Conservation (phyloP, 2,797 vertebrate species). For the Phoebastria nigripes region DNA sequence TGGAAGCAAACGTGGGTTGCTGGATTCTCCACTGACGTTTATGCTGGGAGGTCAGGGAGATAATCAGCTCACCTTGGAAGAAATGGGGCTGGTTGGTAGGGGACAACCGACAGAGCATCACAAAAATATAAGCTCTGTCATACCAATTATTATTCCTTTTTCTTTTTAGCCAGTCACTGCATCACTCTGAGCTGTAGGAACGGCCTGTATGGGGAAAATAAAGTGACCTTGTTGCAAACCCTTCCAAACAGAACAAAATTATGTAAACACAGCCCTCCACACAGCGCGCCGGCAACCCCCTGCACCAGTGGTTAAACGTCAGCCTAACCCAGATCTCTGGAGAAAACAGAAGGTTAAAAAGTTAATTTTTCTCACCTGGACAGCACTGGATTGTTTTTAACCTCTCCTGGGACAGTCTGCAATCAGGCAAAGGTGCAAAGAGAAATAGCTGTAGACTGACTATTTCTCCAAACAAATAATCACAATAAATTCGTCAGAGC, state of each 20-base stretch:
- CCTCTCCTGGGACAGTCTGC: neutral
- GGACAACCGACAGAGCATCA: neutral
- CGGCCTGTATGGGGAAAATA: neutral
- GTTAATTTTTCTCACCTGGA: conserved; percentile 8
- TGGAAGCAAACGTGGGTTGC: neutral
- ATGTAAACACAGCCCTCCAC: neutral
- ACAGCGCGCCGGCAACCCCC: neutral
- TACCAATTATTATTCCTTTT: neutral
- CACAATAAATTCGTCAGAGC: neutral
- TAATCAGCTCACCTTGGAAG: neutral
- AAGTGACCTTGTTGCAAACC: neutral
- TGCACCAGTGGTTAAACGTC: neutral
- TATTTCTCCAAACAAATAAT: neutral
- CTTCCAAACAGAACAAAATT: neutral
- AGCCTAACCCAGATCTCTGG: neutral
- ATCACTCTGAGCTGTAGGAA: neutral
- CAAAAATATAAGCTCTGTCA: neutral
- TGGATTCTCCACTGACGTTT: neutral
- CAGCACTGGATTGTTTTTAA: neutral
- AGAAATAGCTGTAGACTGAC: neutral
- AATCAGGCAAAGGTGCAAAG: neutral
- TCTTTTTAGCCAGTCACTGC: neutral
- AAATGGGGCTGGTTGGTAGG: neutral
- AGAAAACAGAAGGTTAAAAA: neutral
- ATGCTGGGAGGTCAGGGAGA: neutral